Conservation (phyloP, 2,113 vertebrate species). For the Larimichthys crocea region DNA sequence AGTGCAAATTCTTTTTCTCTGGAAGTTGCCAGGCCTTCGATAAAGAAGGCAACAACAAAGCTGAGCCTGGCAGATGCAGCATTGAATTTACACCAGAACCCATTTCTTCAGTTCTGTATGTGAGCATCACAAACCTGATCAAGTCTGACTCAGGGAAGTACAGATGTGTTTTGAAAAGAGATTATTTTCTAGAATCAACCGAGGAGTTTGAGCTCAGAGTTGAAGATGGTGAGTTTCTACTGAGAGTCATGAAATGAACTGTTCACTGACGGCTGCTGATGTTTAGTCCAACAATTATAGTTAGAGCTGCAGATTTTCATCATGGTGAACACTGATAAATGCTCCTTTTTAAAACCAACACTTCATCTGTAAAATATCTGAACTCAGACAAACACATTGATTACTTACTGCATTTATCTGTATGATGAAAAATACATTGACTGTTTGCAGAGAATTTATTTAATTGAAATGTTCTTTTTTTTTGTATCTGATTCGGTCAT, state of each 20-base stretch:
- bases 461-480: too few species aligned
- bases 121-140: constrained; percentile 30
- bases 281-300: background rate
- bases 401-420: too few species aligned
- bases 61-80: constrained; percentile 28
- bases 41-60: rapidly evolving
- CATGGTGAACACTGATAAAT: background rate
- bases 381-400: too few species aligned
- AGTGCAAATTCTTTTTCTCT: too few species aligned
- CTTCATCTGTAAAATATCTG: too few species aligned
- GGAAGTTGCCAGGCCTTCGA: too few species aligned
- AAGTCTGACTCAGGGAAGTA: constrained; percentile 48
- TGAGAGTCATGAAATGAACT: background rate
- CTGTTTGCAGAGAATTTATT: too few species aligned
- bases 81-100: background rate
- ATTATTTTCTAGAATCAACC: rapidly evolving
- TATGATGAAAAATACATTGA: too few species aligned
- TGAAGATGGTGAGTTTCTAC: constrained; percentile 12
- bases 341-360: too few species aligned
- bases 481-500: too few species aligned
- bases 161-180: background rate
- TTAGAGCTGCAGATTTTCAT: background rate
- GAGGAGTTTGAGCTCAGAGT: constrained; percentile 7
- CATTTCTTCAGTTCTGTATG: background rate
- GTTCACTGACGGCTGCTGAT: background rate